Percentiles rank a stretch among this genome's conserved stretches.
Conservation (phyloP, 2,888 invertebrate species). For the Ophonus ardosiacus region DNA sequence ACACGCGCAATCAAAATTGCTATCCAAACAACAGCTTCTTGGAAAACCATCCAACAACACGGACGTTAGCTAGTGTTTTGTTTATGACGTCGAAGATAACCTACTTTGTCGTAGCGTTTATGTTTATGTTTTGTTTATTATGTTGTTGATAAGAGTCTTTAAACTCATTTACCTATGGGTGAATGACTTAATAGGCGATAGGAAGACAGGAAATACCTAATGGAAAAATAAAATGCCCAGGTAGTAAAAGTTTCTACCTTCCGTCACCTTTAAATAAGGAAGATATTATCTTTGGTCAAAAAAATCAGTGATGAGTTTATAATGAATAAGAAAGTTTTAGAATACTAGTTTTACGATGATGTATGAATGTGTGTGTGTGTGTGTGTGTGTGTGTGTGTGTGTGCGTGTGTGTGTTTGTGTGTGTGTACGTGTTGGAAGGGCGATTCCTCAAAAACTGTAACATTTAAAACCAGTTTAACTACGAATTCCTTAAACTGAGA, state of each 20-base stretch:
- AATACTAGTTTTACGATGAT: no score
- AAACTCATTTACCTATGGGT: constrained; percentile 32
- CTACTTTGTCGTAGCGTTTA: not conserved
- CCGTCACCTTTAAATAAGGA: no score
- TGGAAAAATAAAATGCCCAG: not conserved
- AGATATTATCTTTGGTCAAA: no score
- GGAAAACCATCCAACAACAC: not conserved
- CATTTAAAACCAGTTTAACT: no score
- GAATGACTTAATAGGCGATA: constrained; percentile 2
- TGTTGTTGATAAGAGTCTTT: constrained; percentile 14
- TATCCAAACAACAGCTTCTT: constrained; percentile 33
- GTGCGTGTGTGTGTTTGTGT: no score
- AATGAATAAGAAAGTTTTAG: not conserved
- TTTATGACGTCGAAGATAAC: constrained; percentile 24
- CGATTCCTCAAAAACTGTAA: no score
- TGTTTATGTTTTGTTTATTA: constrained; percentile 20
- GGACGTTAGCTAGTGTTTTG: constrained; percentile 7
- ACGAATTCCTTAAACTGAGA: no score
- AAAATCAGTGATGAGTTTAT: no score
- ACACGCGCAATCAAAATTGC: not conserved
- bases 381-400: no score
- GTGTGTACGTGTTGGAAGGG: no score
- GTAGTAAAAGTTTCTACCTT: not conserved
- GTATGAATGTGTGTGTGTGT: no score
- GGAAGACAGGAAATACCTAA: constrained; percentile 12